Evolutionary conservation across 2,888 invertebrate species (phyloP).

Genomic region (Peribatodes rhomboidaria): DNA sequence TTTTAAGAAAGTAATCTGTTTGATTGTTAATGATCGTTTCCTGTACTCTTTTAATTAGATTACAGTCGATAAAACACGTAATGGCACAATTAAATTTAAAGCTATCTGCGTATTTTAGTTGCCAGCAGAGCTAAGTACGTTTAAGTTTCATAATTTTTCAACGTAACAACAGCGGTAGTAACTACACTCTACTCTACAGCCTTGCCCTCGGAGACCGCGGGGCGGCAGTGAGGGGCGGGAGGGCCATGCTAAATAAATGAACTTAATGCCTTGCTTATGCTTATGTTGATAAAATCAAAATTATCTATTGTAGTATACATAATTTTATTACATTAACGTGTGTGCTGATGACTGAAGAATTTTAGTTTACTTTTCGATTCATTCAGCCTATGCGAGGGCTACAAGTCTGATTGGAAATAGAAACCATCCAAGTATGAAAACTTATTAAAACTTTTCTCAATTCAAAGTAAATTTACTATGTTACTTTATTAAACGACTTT

Average conservation of each 20-base stretch:
- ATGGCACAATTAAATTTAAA: background rate
- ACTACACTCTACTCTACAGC: too few species aligned
- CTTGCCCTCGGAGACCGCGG: background rate
- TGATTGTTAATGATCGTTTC: background rate
- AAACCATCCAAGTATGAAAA: background rate
- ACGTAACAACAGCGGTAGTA: background rate
- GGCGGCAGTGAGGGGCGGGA: background rate
- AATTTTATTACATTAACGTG: background rate
- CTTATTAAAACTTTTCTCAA: background rate
- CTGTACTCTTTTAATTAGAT: background rate
- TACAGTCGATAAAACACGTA: background rate
- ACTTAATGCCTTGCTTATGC: background rate
- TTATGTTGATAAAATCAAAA: background rate
- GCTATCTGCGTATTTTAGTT: background rate
- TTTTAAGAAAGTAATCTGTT: too few species aligned
- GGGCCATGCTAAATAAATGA: conserved; percentile 1
- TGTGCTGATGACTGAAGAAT: background rate
- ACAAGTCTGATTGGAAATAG: background rate
- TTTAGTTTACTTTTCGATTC: background rate
- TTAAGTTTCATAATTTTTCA: conserved; percentile 7
- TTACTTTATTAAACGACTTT: too few species aligned
- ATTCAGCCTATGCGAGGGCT: too few species aligned
- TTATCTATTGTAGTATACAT: background rate
- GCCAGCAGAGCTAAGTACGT: background rate
- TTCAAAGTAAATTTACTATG: background rate